Evolutionary conservation across 2,797 vertebrate genomes (phyloP), one percentile per base, ranked within the genome.

Genomic region (Pangasius mekongensis): DNA sequence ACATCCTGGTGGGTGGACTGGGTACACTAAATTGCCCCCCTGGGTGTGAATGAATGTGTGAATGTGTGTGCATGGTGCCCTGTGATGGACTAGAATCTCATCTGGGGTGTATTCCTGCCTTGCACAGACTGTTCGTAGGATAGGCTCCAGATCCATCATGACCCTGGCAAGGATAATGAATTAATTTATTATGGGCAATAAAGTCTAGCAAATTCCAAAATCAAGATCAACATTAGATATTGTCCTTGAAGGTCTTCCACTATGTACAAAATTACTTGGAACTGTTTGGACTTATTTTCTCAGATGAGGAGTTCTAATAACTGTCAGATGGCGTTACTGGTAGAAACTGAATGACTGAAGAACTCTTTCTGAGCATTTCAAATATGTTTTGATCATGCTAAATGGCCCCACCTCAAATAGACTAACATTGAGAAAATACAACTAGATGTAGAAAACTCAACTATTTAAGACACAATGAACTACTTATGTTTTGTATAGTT

Each of bases 341-440:
- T 56, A 33, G 16, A 80, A 85, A 43, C 6, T 22, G 5, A 85
- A 71, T n/a, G 36, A 60, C 16, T 64, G 52, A 82, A 85, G 62
- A 67, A 69, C 56, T 76, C 49, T 76, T 84, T 67, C 47, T 60
- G 36, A 60, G 30, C 33, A 60, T 71, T 56, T 71, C 7, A 62
- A 49, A 49, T 60, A 36, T 33, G 36, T 84, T 16, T 74, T 87
- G 47, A 36, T 62, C 78, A 83, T 67, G 69, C 69, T 56, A 86
- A 77, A 69, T 67, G 49, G 27, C n/a, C 73, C 36, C 24, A 30
- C 16, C 30, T 69, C 60, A 88, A 71, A 67, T 20, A 43, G 36
- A 77, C 43, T 33, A 66, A 56, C 30, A n/a, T 9, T 56, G 27
- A 43, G 22, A 49, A 62, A 49, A 71, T 56, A 67, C 36, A 62